phyloP scores from a whole-genome alignment of 2,888 invertebrate genomes.

The Metellina segmentata region DNA sequence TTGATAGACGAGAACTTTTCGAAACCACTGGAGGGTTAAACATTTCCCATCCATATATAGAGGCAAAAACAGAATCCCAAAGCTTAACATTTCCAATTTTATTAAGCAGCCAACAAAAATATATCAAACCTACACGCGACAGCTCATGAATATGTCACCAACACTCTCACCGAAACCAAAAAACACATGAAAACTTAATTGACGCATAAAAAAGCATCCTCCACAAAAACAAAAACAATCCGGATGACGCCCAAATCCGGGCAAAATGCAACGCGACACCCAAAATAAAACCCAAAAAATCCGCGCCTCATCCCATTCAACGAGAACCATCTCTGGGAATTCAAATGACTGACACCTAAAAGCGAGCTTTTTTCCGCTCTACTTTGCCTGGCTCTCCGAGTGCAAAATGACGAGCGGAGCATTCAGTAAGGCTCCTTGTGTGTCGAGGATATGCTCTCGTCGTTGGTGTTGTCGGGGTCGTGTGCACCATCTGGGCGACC shows the following conservation, averaged over 20 bases:
- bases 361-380: slow-evolving; percentile 30
- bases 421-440: slow-evolving; percentile 16
- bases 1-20: too few species aligned
- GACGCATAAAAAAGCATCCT: too few species aligned
- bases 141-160: background rate
- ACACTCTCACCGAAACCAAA: background rate
- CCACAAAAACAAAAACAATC: too few species aligned
- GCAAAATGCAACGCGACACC: background rate
- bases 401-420: slow-evolving; percentile 11
- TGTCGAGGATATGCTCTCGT: slow-evolving; percentile 38
- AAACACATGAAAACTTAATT: too few species aligned
- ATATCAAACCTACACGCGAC: too few species aligned
- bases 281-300: background rate
- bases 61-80: too few species aligned
- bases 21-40: too few species aligned
- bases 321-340: slow-evolving; percentile 6
- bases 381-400: background rate
- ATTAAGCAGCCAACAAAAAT: too few species aligned
- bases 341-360: slow-evolving; percentile 57
- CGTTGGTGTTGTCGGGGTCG: slow-evolving; percentile 31
- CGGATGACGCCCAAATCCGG: background rate
- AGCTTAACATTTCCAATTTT: too few species aligned
- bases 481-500: slow-evolving; percentile 42
- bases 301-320: too few species aligned
- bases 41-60: too few species aligned